phyloP scores from a whole-genome alignment of 2,113 vertebrate species.

The Reinhardtius hippoglossoides region DNA sequence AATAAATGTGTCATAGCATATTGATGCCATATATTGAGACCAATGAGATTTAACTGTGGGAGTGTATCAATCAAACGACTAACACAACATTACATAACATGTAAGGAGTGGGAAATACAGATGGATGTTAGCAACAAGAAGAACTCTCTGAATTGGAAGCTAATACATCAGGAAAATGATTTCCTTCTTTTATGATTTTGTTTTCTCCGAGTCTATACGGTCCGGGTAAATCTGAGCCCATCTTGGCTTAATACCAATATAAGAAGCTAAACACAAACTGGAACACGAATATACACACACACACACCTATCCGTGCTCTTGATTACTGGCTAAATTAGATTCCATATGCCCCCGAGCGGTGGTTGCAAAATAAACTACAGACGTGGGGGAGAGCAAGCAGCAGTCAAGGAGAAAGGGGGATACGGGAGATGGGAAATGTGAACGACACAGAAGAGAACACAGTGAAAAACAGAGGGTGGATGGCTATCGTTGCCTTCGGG shows the following conservation, averaged over 20 bases:
- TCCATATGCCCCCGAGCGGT: slow-evolving; percentile 42
- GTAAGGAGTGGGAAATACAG: neutral
- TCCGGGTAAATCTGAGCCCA: slow-evolving; percentile 39
- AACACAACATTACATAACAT: neutral
- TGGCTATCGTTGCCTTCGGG: slow-evolving; percentile 6
- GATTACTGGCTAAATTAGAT: slow-evolving; percentile 71
- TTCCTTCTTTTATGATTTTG: slow-evolving; percentile 19
- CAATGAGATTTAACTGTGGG: neutral
- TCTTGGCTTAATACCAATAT: slow-evolving; percentile 52
- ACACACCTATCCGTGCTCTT: slow-evolving; percentile 50
- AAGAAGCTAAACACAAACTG: slow-evolving; percentile 11
- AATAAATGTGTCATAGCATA: neutral
- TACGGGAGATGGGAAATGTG: slow-evolving; percentile 30
- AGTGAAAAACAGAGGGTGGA: slow-evolving; percentile 23
- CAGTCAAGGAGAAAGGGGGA: slow-evolving; percentile 12
- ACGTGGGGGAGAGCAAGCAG: slow-evolving; percentile 15
- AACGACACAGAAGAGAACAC: slow-evolving; percentile 50
- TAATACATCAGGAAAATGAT: neutral
- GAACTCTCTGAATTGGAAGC: neutral
- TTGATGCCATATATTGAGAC: neutral
- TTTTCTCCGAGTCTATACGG: slow-evolving; percentile 13
- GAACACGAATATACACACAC: slow-evolving; percentile 1
- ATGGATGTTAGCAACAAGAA: neutral
- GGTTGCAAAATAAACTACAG: slow-evolving; percentile 51
- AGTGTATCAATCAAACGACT: neutral